Percentiles rank a stretch among this genome's conserved stretches.
These are phyloP conservation scores for Monodelphis domestica DNA, from an alignment of 2,797 vertebrate species.

Conservation along the genomic window DNA sequence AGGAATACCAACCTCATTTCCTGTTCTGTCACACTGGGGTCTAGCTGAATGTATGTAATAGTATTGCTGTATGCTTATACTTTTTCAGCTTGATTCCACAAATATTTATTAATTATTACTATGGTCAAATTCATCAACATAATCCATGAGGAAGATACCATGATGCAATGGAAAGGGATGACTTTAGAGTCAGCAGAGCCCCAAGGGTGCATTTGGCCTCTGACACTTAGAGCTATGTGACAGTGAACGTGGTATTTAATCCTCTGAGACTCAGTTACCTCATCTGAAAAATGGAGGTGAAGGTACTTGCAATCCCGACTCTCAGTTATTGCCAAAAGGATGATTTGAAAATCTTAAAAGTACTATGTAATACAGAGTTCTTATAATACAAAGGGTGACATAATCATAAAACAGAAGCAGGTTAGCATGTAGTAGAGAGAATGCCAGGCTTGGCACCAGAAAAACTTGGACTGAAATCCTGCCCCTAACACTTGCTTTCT, in stretches of 20 bases:
- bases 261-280: too few species aligned
- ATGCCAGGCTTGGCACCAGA: background rate
- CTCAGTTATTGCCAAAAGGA: background rate
- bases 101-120: background rate
- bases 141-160: background rate
- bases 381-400: background rate
- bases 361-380: background rate
- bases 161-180: background rate
- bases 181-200: background rate
- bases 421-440: background rate
- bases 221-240: background rate
- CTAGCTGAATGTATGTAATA: background rate
- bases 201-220: background rate
- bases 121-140: background rate
- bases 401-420: background rate
- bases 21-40: background rate
- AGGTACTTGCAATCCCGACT: background rate
- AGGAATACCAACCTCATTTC: background rate
- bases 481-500: background rate
- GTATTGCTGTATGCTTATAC: background rate
- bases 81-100: background rate
- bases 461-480: background rate
- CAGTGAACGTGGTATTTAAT: background rate
- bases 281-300: too few species aligned
- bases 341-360: background rate